A percentile compares a stretch with the other conserved stretches of the same genome.
Conservation (phyloP, 2,113 vertebrate species). For the Indicator maculatus region DNA sequence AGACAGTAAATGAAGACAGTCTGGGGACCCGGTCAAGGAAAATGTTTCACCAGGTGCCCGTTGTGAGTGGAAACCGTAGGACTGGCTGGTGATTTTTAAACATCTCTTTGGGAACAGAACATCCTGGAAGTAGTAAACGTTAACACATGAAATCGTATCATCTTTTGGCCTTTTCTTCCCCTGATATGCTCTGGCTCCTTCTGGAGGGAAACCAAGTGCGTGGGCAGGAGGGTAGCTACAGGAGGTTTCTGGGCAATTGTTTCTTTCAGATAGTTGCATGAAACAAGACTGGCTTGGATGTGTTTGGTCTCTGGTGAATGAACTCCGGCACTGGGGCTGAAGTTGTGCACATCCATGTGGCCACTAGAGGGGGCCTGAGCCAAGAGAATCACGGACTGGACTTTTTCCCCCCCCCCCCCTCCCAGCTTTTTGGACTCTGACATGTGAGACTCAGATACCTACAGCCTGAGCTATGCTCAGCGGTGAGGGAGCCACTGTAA, state of each 20-base stretch:
- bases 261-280: not conserved
- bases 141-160: not conserved
- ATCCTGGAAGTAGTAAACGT: not conserved
- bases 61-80: not conserved
- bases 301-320: not conserved
- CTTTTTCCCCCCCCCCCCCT: too few relatives aligned
- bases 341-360: not conserved
- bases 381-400: not conserved
- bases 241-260: not conserved
- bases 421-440: not conserved
- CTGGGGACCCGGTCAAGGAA: not conserved
- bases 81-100: not conserved
- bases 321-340: not conserved
- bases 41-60: not conserved
- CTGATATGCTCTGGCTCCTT: not conserved
- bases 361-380: constrained; percentile 59
- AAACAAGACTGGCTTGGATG: not conserved
- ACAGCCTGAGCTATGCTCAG: not conserved
- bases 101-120: not conserved
- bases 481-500: not conserved
- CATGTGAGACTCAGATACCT: not conserved
- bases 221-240: not conserved
- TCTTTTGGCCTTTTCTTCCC: not conserved
- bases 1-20: accelerated
- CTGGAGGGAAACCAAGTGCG: accelerated